Percentiles rank a stretch among this genome's conserved stretches.
phyloP scores from a whole-genome alignment of 2,888 invertebrate species.

The Cosmopolites sordidus region DNA sequence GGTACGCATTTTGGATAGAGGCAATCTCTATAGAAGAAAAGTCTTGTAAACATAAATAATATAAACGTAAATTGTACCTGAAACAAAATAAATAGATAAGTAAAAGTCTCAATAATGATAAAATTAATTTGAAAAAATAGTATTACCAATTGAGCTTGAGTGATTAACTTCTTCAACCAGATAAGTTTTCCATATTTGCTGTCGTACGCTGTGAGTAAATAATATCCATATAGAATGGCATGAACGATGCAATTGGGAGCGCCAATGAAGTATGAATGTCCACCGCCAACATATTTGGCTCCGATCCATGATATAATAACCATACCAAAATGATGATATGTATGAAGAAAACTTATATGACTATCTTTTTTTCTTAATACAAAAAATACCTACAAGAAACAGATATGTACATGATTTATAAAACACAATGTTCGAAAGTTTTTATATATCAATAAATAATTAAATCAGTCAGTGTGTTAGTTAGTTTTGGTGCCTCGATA shows the following conservation, averaged over 20 bases:
- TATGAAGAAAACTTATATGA: constrained; percentile 79
- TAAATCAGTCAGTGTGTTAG: too few relatives aligned
- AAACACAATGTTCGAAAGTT: too few relatives aligned
- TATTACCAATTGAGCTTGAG: constrained; percentile 73
- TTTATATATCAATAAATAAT: too few relatives aligned
- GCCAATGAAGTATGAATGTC: constrained; percentile 60
- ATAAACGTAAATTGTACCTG: constrained; percentile 62
- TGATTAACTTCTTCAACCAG: constrained; percentile 84
- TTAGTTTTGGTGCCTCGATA: too few relatives aligned
- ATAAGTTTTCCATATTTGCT: constrained; percentile 61
- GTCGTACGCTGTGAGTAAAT: constrained; percentile 68
- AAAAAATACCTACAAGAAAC: constrained; percentile 67
- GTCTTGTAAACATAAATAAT: constrained; percentile 52
- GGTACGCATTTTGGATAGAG: constrained; percentile 55
- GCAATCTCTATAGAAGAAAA: constrained; percentile 54
- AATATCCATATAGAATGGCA: constrained; percentile 77
- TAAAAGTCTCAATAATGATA: background rate
- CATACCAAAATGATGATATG: constrained; percentile 85
- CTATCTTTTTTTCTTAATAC: constrained; percentile 76
- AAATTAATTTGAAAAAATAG: background rate
- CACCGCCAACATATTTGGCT: constrained; percentile 62
- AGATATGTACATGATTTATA: too few relatives aligned
- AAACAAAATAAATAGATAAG: constrained; percentile 33
- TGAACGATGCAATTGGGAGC: constrained; percentile 73
- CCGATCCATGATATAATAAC: constrained; percentile 61